Evolutionary conservation across 2,888 invertebrate species (phyloP).

Genomic region (Drosophila engyochracea): DNA sequence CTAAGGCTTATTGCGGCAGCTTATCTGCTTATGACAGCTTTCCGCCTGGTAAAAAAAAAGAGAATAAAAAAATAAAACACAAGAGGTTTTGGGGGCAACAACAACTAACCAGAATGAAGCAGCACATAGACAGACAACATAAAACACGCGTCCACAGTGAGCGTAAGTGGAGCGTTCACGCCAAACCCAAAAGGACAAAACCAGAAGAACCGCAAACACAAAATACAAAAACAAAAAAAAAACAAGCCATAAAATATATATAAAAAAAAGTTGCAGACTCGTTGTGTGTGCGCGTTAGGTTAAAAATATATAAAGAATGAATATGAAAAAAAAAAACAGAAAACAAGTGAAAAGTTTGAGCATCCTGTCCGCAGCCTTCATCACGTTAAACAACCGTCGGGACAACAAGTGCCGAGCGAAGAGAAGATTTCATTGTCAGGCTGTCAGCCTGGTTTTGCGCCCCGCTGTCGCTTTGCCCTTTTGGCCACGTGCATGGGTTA

Average conservation of each 20-base stretch:
- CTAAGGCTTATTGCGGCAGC: conserved; percentile 83
- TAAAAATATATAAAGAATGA: conserved; percentile 8
- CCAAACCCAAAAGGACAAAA: conserved; percentile 69
- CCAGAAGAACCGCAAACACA: conserved; percentile 63
- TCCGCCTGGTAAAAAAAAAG: conserved; percentile 67
- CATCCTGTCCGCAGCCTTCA: conserved; percentile 58
- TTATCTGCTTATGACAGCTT: conserved; percentile 85
- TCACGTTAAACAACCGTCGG: conserved; percentile 56
- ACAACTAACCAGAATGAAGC: conserved; percentile 54
- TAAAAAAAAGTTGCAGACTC: conserved; percentile 27
- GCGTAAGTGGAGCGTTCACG: conserved; percentile 48
- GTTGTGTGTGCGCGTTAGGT: conserved; percentile 32
- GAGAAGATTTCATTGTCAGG: conserved; percentile 72
- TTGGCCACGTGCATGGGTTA: conserved; percentile 71
- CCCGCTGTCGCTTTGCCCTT: conserved; percentile 8
- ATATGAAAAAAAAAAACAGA: conserved; percentile 2
- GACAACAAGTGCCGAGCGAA: conserved; percentile 47
- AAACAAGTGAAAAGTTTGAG: conserved; percentile 54
- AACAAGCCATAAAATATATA: conserved; percentile 51
- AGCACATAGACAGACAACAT: conserved; percentile 70
- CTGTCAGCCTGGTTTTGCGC: conserved; percentile 6
- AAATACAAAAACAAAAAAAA: conserved; percentile 23
- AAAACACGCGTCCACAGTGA: conserved; percentile 71
- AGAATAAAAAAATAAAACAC: conserved; percentile 24
- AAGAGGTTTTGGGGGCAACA: conserved; percentile 17